phyloP scores from a whole-genome alignment of 2,113 vertebrate genomes.

The Coturnix japonica region DNA sequence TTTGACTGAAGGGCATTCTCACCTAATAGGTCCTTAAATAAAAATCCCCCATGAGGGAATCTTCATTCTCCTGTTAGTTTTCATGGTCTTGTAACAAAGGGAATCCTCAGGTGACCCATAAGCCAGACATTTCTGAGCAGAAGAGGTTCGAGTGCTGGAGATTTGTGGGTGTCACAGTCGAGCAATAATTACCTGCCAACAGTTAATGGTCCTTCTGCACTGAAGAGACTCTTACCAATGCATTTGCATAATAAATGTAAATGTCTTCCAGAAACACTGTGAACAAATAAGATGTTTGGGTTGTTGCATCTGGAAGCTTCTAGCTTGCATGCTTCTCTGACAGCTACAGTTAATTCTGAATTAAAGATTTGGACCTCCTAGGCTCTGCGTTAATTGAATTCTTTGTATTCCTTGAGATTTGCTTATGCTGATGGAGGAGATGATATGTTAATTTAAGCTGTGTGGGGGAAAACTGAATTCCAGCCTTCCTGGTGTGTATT shows the following conservation, averaged over 20 bases:
- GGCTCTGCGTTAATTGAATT: slow-evolving; percentile 30
- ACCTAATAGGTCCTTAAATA: background rate
- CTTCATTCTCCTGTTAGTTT: background rate
- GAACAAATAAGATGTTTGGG: background rate
- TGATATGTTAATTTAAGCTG: background rate
- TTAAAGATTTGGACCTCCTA: background rate
- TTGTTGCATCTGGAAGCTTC: background rate
- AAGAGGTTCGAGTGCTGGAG: background rate
- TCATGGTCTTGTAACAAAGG: background rate
- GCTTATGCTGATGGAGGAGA: background rate
- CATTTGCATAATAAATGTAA: background rate
- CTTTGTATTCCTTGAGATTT: slow-evolving; percentile 38
- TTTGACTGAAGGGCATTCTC: background rate
- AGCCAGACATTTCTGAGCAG: background rate
- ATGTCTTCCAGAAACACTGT: background rate
- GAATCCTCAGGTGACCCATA: background rate
- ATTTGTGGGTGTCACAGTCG: background rate
- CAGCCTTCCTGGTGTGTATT: background rate
- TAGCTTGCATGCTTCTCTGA: background rate
- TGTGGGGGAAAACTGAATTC: background rate
- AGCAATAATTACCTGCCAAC: background rate
- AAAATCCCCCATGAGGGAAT: background rate
- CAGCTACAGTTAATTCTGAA: background rate
- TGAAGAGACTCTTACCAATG: background rate
- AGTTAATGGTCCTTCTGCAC: background rate